Conservation (phyloP, 2,797 vertebrate genomes). For the Hyperoplus lanceolatus region DNA sequence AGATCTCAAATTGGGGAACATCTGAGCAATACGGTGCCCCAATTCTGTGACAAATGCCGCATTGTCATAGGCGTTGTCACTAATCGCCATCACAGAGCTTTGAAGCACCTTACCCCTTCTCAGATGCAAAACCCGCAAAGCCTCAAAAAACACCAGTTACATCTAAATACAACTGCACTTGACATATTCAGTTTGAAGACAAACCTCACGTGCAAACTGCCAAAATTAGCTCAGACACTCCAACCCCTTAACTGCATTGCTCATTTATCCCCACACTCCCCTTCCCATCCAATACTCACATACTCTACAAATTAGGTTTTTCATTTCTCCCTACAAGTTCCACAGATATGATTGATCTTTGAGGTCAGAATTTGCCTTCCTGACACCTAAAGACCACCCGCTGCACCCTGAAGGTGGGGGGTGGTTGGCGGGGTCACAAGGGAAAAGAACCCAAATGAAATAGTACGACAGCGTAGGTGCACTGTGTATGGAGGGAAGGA, state of each 20-base stretch:
- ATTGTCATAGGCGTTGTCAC: conserved; percentile 22
- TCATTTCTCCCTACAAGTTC: conserved; percentile 39
- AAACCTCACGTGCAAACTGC: too few relatives aligned
- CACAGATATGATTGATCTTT: conserved; percentile 7
- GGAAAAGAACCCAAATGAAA: conserved; percentile 20
- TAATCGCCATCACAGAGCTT: conserved; percentile 52
- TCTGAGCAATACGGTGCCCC: conserved; percentile 14
- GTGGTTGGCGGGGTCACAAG: conserved; percentile 7
- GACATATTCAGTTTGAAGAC: too few relatives aligned
- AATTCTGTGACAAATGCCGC: conserved; percentile 50
- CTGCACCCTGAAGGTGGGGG: conserved; percentile 25
- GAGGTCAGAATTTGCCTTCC: conserved; percentile 30
- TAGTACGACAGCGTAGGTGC: conserved; percentile 18
- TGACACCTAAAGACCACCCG: conserved; percentile 29
- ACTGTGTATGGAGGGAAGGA: conserved; percentile 2
- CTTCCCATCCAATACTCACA: conserved; percentile 4
- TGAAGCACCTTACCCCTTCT: conserved; percentile 18
- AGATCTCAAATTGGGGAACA: conserved; percentile 18
- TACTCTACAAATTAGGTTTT: conserved; percentile 31
- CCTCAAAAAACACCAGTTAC: not conserved
- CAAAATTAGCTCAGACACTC: conserved; percentile 19
- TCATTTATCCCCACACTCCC: not conserved
- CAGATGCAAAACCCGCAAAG: conserved; percentile 18
- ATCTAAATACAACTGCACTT: too few relatives aligned
- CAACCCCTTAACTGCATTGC: not conserved